Conservation (phyloP, 2,113 vertebrate species). For the Dolichallabes microphthalmus region DNA sequence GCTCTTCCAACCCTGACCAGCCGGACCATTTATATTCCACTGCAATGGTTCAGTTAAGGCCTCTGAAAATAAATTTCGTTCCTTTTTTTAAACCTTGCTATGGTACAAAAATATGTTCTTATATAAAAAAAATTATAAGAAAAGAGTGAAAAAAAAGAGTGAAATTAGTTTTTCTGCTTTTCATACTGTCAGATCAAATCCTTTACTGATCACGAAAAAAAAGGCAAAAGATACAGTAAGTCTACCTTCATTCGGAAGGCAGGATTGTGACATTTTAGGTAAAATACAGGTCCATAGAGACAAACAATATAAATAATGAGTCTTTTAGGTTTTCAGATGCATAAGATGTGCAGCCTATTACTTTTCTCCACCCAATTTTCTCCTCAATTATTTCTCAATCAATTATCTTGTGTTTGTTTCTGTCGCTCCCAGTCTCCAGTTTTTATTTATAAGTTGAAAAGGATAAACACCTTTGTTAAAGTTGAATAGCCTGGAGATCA, state of each 20-base stretch:
- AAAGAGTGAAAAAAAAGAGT: too few relatives aligned
- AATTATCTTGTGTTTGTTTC: background rate
- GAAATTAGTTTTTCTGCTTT: background rate
- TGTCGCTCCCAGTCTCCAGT: background rate
- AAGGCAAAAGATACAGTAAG: background rate
- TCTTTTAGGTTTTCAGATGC: background rate
- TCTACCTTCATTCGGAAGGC: background rate
- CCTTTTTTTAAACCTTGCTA: constrained; percentile 40
- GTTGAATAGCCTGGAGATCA: background rate
- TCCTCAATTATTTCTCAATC: background rate
- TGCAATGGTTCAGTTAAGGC: constrained; percentile 57
- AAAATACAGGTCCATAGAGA: background rate
- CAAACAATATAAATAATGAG: background rate
- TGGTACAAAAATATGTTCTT: background rate
- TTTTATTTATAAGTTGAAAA: background rate
- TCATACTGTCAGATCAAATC: background rate
- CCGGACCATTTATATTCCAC: constrained; percentile 67
- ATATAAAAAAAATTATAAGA: too few relatives aligned
- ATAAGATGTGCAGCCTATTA: background rate
- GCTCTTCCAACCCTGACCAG: constrained; percentile 52
- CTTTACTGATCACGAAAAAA: background rate
- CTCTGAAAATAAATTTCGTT: constrained; percentile 63
- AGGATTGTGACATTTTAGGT: background rate
- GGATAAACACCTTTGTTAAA: background rate
- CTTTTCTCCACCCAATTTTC: background rate